Evolutionary conservation across 2,113 vertebrate genomes (phyloP), one percentile per base, ranked within the genome.

Genomic region (Gasterosteus nipponicus): DNA sequence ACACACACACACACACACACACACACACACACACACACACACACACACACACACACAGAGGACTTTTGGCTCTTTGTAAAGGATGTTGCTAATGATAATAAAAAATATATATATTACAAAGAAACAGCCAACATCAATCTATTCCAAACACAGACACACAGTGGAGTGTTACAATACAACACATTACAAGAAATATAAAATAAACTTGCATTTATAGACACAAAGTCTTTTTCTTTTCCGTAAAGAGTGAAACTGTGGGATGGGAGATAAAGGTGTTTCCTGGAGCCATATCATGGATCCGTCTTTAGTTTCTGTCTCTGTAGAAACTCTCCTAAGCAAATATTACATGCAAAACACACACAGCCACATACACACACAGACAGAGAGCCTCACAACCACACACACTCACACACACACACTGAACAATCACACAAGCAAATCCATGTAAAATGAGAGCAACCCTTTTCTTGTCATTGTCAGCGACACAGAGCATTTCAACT

Each of bases 241-340:
- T 31, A 73, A 61, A 82, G 54, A 39, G 31, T 73, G 42, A 87
- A 80, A 86, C 58, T 62, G 29, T 22, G 22, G 59, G 71, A 10
- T 58, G 4, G 53, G 54, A 54, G 64, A 81, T 66, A 42, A 56
- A 56, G 57, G 53, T 65, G 47, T 64, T 47, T 22, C 67, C 75
- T 51, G 19, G 58, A 72, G 80, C 60, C 16, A n/a, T 77, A 80
- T 75, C 49, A 59, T 12, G 26, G 63, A 71, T 47, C 58, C 84
- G 82, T 75, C 71, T 88, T 85, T 8, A 77, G 87, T 91, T 91
- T 93, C 91, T 87, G 72, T 84, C 83, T 79, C 77, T 39, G 64
- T 60, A 80, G 88, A 90, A 89, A 92, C 92, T 90, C 80, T 73
- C 86, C 70, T 87, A 93, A 79, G 65, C 92, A 94, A 94, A 94